Evolutionary conservation across 1,140 invertebrate species (phyloP).

Genomic region (Gyrodactylus bullatarudis): DNA sequence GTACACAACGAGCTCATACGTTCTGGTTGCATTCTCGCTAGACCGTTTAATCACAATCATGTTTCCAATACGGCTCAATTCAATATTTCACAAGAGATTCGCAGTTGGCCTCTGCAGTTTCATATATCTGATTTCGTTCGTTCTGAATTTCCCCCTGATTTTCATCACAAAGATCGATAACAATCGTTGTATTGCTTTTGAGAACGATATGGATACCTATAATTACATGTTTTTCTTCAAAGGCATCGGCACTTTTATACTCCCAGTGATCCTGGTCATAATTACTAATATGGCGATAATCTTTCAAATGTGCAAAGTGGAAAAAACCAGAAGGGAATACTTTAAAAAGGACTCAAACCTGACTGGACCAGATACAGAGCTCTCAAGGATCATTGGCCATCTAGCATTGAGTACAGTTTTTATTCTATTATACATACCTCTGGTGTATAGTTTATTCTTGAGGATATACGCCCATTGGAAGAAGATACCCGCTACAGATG

Average conservation of each 20-base stretch:
- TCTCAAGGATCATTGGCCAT: conserved; percentile 1
- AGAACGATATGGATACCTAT: background rate
- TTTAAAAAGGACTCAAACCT: background rate
- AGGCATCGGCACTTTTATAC: background rate
- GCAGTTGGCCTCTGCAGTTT: background rate
- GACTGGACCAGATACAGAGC: background rate
- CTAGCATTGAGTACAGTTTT: background rate
- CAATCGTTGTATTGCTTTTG: background rate
- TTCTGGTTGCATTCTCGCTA: background rate
- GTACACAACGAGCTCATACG: background rate
- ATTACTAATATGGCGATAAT: background rate
- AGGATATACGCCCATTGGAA: background rate
- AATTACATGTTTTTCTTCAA: background rate
- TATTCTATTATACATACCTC: background rate
- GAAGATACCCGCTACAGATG: too few species aligned
- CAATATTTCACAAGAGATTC: background rate
- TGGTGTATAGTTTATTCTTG: background rate
- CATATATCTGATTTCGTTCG: background rate
- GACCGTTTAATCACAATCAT: background rate
- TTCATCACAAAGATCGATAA: background rate
- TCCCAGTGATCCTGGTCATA: background rate
- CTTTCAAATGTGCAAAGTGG: background rate
- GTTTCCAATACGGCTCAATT: background rate
- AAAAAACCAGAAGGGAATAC: background rate
- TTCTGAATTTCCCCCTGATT: background rate